Conservation (phyloP, 2,113 vertebrate genomes). For the Panurus biarmicus region DNA sequence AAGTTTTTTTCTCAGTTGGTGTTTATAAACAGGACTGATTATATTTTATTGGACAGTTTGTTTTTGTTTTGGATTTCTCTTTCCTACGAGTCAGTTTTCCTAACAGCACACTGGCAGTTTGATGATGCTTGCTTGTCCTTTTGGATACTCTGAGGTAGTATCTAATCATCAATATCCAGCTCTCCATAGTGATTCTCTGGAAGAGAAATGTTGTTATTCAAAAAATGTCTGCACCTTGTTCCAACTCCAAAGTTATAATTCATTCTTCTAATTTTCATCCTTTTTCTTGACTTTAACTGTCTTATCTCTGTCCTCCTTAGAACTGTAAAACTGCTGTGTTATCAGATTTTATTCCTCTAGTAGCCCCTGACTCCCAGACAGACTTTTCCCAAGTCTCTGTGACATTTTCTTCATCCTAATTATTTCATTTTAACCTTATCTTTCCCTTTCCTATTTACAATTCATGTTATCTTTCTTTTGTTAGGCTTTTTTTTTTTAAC, state of each 20-base stretch:
- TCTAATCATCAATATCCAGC: neutral
- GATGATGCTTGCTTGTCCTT: neutral
- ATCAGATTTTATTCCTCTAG: neutral
- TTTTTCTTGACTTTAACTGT: neutral
- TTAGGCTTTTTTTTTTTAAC: neutral
- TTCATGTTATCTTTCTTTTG: neutral
- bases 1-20: neutral
- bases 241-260: neutral
- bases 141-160: neutral
- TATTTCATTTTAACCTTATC: neutral
- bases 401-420: neutral
- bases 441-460: neutral
- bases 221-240: neutral
- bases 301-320: neutral
- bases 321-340: neutral
- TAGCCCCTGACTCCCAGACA: neutral
- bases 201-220: neutral
- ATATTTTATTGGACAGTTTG: neutral
- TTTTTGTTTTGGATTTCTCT: accelerated
- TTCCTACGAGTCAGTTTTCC: neutral
- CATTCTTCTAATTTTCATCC: neutral
- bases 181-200: neutral
- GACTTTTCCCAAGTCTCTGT: neutral
- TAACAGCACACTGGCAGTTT: neutral
- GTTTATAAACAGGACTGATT: neutral